These are phyloP conservation scores for Liolophura sinensis DNA, from an alignment of 1,140 invertebrate species.

Conservation along the genomic window DNA sequence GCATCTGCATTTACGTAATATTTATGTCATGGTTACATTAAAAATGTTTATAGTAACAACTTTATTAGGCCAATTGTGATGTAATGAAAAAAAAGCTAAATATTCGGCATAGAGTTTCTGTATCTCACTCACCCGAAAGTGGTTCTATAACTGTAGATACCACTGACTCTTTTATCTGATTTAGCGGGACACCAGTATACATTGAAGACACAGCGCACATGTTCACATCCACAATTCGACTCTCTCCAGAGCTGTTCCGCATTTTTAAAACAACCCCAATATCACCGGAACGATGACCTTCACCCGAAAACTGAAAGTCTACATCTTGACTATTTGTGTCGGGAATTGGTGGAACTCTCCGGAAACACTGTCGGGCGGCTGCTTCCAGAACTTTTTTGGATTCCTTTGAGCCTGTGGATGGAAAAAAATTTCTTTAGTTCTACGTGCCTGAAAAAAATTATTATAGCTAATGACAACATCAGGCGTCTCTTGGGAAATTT, in stretches of 20 bases:
- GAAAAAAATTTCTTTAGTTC: too few relatives aligned
- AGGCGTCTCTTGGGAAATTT: too few relatives aligned
- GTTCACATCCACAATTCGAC: slow-evolving; percentile 37
- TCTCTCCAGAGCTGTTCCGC: slow-evolving; percentile 30
- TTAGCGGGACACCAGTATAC: slow-evolving; percentile 45
- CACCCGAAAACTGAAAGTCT: slow-evolving; percentile 34
- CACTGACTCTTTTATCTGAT: slow-evolving; percentile 36
- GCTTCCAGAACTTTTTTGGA: slow-evolving; percentile 17
- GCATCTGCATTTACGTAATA: background rate
- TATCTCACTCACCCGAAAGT: slow-evolving; percentile 27
- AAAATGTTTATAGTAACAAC: background rate
- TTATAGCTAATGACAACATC: too few relatives aligned
- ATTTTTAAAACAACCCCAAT: slow-evolving; percentile 30
- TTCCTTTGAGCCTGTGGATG: too few relatives aligned
- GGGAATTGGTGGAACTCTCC: slow-evolving; percentile 17
- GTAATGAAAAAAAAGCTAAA: background rate
- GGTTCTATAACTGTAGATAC: slow-evolving; percentile 35
- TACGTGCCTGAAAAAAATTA: too few relatives aligned
- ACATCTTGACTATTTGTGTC: slow-evolving; percentile 27
- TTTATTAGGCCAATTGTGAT: background rate
- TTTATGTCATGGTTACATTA: background rate
- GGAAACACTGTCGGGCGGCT: slow-evolving; percentile 27
- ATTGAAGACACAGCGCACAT: slow-evolving; percentile 33
- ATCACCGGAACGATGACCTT: slow-evolving; percentile 36
- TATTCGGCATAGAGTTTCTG: background rate